Percentiles rank a stretch among this genome's conserved stretches.
These are phyloP conservation scores for Egretta garzetta DNA, from an alignment of 2,113 vertebrate genomes.

Conservation along the genomic window DNA sequence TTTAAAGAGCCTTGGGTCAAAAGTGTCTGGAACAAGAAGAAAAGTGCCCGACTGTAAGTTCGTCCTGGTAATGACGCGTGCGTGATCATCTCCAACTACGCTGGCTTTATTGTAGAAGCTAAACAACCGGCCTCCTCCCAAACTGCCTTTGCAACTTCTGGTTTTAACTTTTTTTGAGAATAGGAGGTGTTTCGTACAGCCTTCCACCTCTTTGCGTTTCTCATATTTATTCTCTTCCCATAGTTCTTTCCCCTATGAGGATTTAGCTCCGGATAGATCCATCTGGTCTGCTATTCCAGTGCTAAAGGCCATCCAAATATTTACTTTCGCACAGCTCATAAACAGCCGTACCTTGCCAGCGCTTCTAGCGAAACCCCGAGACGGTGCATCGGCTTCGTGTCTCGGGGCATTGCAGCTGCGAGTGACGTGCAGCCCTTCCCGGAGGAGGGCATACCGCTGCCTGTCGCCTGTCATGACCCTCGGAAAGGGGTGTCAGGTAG, in stretches of 20 bases:
- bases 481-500: fast-evolving
- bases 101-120: not conserved
- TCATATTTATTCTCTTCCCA: not conserved
- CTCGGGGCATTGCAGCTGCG: not conserved
- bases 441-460: not conserved
- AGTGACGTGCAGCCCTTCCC: not conserved
- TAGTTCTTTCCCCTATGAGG: not conserved
- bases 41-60: not conserved
- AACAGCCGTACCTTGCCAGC: not conserved
- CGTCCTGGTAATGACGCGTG: not conserved
- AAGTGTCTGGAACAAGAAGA: not conserved
- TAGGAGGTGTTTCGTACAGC: not conserved
- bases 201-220: not conserved
- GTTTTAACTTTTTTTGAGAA: not conserved
- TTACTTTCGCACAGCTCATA: not conserved
- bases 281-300: not conserved
- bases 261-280: not conserved
- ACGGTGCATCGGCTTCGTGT: not conserved
- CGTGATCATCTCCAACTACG: not conserved
- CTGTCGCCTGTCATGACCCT: fast-evolving
- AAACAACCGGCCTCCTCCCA: not conserved
- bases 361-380: not conserved
- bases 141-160: not conserved
- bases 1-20: not conserved
- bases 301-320: not conserved